Conservation (phyloP, 2,888 invertebrate genomes). For the Drosophila testacea region DNA sequence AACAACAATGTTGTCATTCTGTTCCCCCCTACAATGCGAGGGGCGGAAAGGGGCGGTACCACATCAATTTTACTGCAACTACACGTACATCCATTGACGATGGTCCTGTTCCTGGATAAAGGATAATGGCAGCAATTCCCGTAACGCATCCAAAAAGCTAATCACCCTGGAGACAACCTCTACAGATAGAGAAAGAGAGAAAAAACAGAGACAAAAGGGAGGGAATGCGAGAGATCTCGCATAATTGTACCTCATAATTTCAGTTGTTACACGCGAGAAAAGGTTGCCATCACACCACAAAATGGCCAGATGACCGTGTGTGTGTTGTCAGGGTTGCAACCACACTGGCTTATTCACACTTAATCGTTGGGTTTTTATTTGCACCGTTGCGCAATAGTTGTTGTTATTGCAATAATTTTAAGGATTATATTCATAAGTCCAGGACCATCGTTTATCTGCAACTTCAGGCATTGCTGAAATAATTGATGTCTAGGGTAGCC, state of each 20-base stretch:
- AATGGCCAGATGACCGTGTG: slow-evolving; percentile 18
- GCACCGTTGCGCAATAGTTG: slow-evolving; percentile 52
- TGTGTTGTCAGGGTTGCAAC: slow-evolving; percentile 20
- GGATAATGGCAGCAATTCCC: slow-evolving; percentile 61
- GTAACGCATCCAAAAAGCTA: slow-evolving; percentile 70
- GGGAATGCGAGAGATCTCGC: slow-evolving; percentile 35
- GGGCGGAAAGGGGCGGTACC: slow-evolving; percentile 35
- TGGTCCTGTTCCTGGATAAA: slow-evolving; percentile 30
- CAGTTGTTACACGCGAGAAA: slow-evolving; percentile 38
- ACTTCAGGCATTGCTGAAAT: slow-evolving; percentile 49
- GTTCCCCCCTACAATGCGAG: background rate
- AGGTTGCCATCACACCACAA: slow-evolving; percentile 40
- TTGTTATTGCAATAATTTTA: slow-evolving; percentile 77
- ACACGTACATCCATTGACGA: slow-evolving; percentile 42
- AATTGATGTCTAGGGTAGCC: slow-evolving; percentile 39
- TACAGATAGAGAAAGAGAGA: background rate
- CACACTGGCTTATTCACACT: slow-evolving; percentile 65
- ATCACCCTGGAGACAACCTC: slow-evolving; percentile 53
- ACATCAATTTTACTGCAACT: slow-evolving; percentile 64
- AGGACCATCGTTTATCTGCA: slow-evolving; percentile 63
- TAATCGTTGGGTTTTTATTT: slow-evolving; percentile 69
- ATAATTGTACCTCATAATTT: slow-evolving; percentile 72
- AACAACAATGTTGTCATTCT: slow-evolving; percentile 2
- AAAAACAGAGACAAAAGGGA: background rate
- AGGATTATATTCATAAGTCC: slow-evolving; percentile 79